Evolutionary conservation across 2,113 vertebrate species (phyloP), one percentile per base, ranked within the genome.

Genomic region (Hassar affinis): DNA sequence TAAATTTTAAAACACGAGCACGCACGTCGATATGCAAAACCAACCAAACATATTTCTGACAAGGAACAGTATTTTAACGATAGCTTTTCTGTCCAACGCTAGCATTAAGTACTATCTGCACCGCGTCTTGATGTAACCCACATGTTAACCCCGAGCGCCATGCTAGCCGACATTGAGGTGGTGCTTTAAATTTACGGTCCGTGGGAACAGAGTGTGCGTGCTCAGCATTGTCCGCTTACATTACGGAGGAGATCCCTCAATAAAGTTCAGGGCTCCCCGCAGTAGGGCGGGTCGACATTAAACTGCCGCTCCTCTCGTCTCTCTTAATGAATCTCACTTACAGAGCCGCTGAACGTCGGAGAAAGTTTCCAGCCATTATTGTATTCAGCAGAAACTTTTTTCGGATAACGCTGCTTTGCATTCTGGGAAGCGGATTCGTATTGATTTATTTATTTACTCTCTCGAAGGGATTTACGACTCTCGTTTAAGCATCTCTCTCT

Each of bases 361-460:
- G 14, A 33, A 35, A 52, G 82, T 45, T 30, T 6, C 17, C 1
- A 11, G 12, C 2, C 17, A 11, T 75, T 51, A 54, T 45, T 30
- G 72, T 66, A 27, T 22, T 68, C 47, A 33, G 42, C 27, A 69
- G 59, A 62, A 64, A 27, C 25, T 33, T 77, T 42, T 88, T 69
- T 84, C 56, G 57, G n/a, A 27, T 75, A 52, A 45, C 81, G 82
- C 69, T 90, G 61, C 79, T 92, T 91, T 89, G 84, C 85, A 91
- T 91, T 92, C 85, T 82, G 80, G 80, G 71, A 86, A 81, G 87
- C 68, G 59, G 12, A 80, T 85, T 78, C 45, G 79, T 78, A 90
- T 92, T 27, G 89, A 90, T 91, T 89, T 85, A 52, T 83, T 66
- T 42, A 30, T 56, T n/a, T n/a, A 35, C 47, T 82, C 77, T 57